Evolutionary conservation across 2,888 invertebrate genomes (phyloP).

Genomic region (Limenitis camilla): DNA sequence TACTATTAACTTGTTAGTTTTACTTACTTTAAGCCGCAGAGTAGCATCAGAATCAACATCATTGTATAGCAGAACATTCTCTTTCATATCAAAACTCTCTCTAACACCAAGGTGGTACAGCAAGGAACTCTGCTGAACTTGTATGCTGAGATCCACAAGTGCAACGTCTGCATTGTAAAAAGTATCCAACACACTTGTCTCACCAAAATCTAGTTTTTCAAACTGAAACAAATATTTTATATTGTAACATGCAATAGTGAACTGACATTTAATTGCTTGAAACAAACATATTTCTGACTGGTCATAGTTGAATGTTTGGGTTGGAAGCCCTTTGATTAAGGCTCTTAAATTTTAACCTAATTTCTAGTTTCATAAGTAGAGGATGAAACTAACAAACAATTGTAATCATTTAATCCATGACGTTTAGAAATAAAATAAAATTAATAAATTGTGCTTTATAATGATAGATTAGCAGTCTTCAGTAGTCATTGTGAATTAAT

Average conservation of each 20-base stretch:
- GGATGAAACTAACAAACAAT: too few relatives aligned
- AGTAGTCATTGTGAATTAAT: too few relatives aligned
- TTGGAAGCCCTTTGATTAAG: too few relatives aligned
- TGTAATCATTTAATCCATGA: too few relatives aligned
- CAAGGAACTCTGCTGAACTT: constrained; percentile 93
- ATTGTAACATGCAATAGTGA: background rate
- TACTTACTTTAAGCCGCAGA: constrained; percentile 85
- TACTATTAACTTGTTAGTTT: too few relatives aligned
- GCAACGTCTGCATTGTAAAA: constrained; percentile 99
- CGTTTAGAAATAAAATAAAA: too few relatives aligned
- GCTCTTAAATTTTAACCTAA: too few relatives aligned
- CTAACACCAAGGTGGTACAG: constrained; percentile 98
- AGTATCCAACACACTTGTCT: constrained; percentile 93
- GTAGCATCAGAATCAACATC: constrained; percentile 92
- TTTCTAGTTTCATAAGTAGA: too few relatives aligned
- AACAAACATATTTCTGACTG: too few relatives aligned
- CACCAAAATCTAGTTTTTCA: constrained; percentile 98
- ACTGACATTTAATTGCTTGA: background rate
- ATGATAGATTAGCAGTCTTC: too few relatives aligned
- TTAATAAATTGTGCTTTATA: too few relatives aligned
- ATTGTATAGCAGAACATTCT: constrained; percentile 91
- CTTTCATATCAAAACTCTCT: constrained; percentile 98
- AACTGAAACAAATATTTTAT: constrained; percentile 74
- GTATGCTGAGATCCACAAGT: constrained; percentile 93
- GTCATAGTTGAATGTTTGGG: too few relatives aligned